Evolutionary conservation across 2,113 vertebrate species (phyloP).

Genomic region (Naja naja): DNA sequence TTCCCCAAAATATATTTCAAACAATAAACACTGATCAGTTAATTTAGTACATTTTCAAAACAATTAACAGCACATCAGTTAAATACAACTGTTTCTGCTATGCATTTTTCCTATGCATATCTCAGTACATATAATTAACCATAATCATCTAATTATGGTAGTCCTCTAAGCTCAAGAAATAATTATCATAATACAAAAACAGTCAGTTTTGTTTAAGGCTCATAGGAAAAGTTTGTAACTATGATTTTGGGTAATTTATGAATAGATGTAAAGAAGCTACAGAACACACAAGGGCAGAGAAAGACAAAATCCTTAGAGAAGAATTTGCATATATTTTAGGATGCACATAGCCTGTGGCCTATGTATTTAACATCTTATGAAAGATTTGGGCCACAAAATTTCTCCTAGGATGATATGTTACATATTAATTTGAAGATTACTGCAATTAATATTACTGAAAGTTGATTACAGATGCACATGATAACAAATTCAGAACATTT

Average conservation of each 20-base stretch:
- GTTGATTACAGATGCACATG: background rate
- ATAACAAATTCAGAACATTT: background rate
- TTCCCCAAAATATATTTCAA: background rate
- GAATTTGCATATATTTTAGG: background rate
- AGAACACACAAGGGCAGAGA: background rate
- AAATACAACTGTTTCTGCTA: background rate
- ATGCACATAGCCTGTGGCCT: background rate
- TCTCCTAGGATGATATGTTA: background rate
- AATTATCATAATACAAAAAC: background rate
- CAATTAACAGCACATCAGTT: background rate
- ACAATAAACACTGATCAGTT: background rate
- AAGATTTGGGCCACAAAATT: background rate
- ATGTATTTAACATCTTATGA: background rate
- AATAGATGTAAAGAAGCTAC: background rate
- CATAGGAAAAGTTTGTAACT: background rate
- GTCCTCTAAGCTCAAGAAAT: background rate
- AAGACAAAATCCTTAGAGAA: background rate
- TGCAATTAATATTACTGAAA: background rate
- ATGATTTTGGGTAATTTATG: background rate
- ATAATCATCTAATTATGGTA: background rate
- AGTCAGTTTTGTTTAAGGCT: background rate
- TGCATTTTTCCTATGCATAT: background rate
- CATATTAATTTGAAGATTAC: background rate
- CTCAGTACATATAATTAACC: background rate
- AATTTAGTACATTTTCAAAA: background rate